Conservation (phyloP, 2,888 invertebrate genomes). For the Elmis aenea region DNA sequence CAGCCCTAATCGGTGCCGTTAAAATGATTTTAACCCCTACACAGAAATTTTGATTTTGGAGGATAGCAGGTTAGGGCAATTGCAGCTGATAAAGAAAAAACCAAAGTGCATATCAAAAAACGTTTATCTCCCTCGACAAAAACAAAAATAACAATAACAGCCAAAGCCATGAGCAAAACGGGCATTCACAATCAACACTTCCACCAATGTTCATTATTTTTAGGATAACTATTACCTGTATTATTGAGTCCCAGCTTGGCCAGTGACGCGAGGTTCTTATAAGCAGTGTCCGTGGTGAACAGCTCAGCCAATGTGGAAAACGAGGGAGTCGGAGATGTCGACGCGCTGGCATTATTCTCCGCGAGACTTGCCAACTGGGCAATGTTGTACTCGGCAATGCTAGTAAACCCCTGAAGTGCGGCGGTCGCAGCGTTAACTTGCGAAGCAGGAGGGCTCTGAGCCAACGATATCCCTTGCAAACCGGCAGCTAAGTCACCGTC, state of each 20-base stretch:
- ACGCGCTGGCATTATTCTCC: constrained; percentile 52
- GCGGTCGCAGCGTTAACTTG: constrained; percentile 30
- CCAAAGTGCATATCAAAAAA: constrained; percentile 13
- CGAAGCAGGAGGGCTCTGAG: constrained; percentile 39
- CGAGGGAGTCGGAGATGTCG: constrained; percentile 51
- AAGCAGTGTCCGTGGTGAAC: constrained; percentile 72
- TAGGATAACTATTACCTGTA: constrained; percentile 52
- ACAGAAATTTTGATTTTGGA: no score
- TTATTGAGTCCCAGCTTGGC: constrained; percentile 75
- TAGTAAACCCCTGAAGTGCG: constrained; percentile 54
- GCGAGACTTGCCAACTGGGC: constrained; percentile 79
- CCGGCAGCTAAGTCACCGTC: constrained; percentile 61
- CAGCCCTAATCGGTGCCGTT: no score
- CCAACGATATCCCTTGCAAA: constrained; percentile 35
- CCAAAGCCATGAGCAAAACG: background rate
- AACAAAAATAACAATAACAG: constrained; percentile 1
- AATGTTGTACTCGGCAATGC: constrained; percentile 82
- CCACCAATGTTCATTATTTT: constrained; percentile 14
- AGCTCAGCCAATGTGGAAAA: constrained; percentile 75
- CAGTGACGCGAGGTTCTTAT: constrained; percentile 84
- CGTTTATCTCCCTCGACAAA: constrained; percentile 9
- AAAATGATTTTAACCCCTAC: no score
- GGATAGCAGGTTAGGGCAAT: constrained; percentile 7
- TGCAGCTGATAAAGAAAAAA: constrained; percentile 12
- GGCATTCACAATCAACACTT: constrained; percentile 1